Evolutionary conservation across 2,113 vertebrate genomes (phyloP), one percentile per base, ranked within the genome.

Genomic region (Myiopsitta monachus): DNA sequence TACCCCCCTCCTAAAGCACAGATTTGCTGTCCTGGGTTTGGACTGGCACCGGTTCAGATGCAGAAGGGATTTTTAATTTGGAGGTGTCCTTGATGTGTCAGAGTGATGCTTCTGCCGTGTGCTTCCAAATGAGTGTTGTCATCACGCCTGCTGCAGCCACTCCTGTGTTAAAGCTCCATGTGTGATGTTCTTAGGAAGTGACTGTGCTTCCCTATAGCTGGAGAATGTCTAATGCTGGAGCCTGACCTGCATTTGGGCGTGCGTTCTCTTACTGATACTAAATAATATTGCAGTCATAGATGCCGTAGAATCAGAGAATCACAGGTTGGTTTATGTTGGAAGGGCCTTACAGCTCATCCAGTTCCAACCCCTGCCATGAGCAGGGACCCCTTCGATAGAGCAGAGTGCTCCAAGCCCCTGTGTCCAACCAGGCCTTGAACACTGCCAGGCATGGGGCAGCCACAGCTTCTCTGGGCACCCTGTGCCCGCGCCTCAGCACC

Each of bases 111-210:
- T 73, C 30, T 43, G 36, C 31, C 11, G 1, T 26, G 22, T 10
- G 0, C 41, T 43, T 47, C 7, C 6, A 10, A 44, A 6, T n/a
- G 67, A 75, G 41, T 27, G 55, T 51, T 62, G 22, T 44, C 36
- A 11, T 44, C 3, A 0, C 2, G 4, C 14, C n/a, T 27, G 14
- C 73, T 68, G 63, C 57, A 13, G 18, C 44, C 68, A 15, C 8
- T 12, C 9, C 61, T 54, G 59, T 11, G 22, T 66, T 16, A 27
- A 77, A 30, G 54, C 47, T 36, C 8, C 6, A 7, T 13, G 7
- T 21, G n/a, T 8, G 19, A 18, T 14, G 31, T 47, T 57, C 31
- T 38, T 5, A 7, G 0, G 6, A 41, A 55, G 67, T 22, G 63
- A 6, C 23, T 33, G 17, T n/a, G 16, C 66, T n/a, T 52, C 33